Evolutionary conservation across 2,113 vertebrate species (phyloP).

Genomic region (Sterna hirundo): DNA sequence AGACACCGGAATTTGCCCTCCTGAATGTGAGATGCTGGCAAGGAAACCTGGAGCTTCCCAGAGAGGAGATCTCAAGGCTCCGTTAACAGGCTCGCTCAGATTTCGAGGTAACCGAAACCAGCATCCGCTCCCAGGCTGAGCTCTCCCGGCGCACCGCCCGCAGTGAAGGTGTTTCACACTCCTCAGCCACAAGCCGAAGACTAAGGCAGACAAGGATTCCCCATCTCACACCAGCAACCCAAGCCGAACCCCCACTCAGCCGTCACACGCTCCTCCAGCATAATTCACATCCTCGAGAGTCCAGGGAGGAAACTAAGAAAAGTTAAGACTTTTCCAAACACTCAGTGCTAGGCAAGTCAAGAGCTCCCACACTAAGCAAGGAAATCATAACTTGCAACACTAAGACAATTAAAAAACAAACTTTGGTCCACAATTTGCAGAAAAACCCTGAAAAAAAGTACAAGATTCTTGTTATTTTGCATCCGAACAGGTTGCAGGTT

Average conservation of each 20-base stretch:
- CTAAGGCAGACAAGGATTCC: not conserved
- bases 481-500: slow-evolving; percentile 55
- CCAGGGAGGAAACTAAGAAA: slow-evolving; percentile 44
- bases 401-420: slow-evolving; percentile 67
- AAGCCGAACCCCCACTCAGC: not conserved
- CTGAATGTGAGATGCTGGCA: not conserved
- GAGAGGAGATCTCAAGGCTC: not conserved
- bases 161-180: not conserved
- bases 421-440: slow-evolving; percentile 83
- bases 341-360: slow-evolving; percentile 51
- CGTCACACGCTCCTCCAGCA: slow-evolving; percentile 46
- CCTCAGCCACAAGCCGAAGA: not conserved
- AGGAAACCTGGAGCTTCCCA: not conserved
- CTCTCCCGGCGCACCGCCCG: not conserved
- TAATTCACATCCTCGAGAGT: slow-evolving; percentile 17
- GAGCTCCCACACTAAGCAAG: slow-evolving; percentile 17
- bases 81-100: not conserved
- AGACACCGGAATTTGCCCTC: not conserved
- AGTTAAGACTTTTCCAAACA: slow-evolving; percentile 62
- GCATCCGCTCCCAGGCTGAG: not conserved
- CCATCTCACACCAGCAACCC: not conserved
- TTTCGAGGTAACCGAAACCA: not conserved
- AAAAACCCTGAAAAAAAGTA: slow-evolving; percentile 72
- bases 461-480: slow-evolving; percentile 62
- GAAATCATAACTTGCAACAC: slow-evolving; percentile 57